Base-by-base conservation (phyloP, 1,140 invertebrate genomes). In the Psilanteris sp. region DNA sequence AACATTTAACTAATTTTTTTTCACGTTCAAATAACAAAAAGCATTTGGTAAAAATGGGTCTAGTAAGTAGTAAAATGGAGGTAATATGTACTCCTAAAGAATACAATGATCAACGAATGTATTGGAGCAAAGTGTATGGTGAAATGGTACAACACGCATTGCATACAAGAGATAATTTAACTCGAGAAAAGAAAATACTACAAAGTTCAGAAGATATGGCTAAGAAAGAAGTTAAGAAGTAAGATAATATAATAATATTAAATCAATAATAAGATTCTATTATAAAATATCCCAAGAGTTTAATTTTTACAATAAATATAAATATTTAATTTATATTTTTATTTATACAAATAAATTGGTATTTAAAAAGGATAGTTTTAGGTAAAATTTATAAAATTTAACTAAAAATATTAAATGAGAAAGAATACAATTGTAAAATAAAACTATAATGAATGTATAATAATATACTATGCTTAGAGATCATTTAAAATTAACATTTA, bases 101-200 rank as follows among this genome's bases (percentile, higher is more conserved):
- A 15, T 88, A 85, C 14, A 89, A 89, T 14, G 59, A 64, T 11
- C 88, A 88, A 9, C 81, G 88, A 41, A 72, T 61, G 4, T 89
- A 87, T 48, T 73, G 87, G 41, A 81, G 77, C 29, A 82, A 79
- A 18, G 3, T 89, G 13, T 54, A 85, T 5, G 77, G 54, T 3
- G 73, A 87, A 3, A 54, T 41, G 11, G 59, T 88, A 6, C 74
- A 67, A 26, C 48, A 59, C 2, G 75, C 81, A 13, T 6, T 86
- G 20, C 66, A 57, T 0, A 64, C 67, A 39, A 67, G 24, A 7
- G 76, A 66, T 11, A 15, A 57, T 0, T 29, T 64, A 2, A 2
- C 7, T 20, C 14, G 13, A 0, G 85, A 86, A 32, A 32, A 32
- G 34, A 64, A 48, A 26, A 54, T 68, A 7, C 29, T 87, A 3